Conservation (phyloP, 92 coral and sea anemone genomes). For the Metridium senile region DNA sequence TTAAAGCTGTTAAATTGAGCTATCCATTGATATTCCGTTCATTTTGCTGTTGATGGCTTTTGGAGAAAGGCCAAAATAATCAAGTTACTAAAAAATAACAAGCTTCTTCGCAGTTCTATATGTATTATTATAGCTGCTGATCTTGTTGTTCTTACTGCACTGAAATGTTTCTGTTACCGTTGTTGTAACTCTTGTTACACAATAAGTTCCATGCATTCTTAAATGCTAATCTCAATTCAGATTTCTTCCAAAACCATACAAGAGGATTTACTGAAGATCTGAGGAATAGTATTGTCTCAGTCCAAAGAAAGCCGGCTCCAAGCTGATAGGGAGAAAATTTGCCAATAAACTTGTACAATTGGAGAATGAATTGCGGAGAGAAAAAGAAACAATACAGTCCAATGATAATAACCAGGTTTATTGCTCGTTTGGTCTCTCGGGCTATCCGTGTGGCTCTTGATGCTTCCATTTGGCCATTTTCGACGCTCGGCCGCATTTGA, state of each 20-base stretch:
- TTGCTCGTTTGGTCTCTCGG: constrained; percentile 20
- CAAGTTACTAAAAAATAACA: too few relatives aligned
- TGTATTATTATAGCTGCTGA: too few relatives aligned
- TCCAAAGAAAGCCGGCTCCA: not conserved
- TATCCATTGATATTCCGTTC: too few relatives aligned
- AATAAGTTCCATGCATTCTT: not conserved
- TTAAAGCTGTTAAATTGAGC: too few relatives aligned
- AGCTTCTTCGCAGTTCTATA: too few relatives aligned
- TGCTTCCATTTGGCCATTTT: not conserved
- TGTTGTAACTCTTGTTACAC: not conserved
- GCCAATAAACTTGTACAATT: constrained; percentile 1
- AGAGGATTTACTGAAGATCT: constrained; percentile 32
- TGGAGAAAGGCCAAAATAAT: too few relatives aligned
- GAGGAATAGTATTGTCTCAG: constrained; percentile 17
- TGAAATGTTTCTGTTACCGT: not conserved
- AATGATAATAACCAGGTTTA: constrained; percentile 10
- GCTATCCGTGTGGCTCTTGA: not conserved
- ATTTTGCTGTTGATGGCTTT: too few relatives aligned
- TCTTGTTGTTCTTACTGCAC: too few relatives aligned
- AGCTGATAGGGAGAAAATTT: not conserved
- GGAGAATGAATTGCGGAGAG: constrained; percentile 15
- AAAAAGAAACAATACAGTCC: constrained; percentile 9
- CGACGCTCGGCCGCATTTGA: not conserved
- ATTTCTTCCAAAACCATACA: constrained; percentile 20
- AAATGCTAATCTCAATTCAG: constrained; percentile 6